Base-by-base conservation (phyloP, 2,797 vertebrate species). In the Chrysolophus pictus region DNA sequence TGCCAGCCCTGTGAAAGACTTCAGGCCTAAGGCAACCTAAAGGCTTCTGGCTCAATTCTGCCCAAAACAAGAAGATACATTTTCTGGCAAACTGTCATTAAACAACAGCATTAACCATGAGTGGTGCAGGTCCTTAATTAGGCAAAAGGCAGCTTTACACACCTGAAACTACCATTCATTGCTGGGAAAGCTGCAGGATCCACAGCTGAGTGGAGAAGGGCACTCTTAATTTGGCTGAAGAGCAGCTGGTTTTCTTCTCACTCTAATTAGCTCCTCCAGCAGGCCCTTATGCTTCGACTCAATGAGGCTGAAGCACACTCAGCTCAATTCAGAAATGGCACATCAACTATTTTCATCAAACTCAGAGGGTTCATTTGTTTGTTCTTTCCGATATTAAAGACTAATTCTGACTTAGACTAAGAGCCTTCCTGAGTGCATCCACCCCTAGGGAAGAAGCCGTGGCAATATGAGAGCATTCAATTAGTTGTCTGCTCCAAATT, bases 241-340 rank as follows among this genome's bases (percentile, higher is more conserved):
- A 87, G 82, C 74, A 55, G 84, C 72, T 56, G 78, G 2, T 33
- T 93, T 55, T 42, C 84, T 39, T 63, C 87, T 84, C n/a, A 1
- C 22, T 6, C 0, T 21, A 89, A 95, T 72, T 12, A 89, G 35
- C 79, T 91, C 92, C 93, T 93, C 85, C 82, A 95, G 64, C 75
- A 72, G 64, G 46, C 24, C 56, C 93, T 91, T 35, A 15, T 5
- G 51, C 81, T 80, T 3, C 0, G 2, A 77, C 79, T 75, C 93
- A 68, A 26, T 1, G 72, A 70, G 79, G 51, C 0, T 89, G 87
- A 83, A 87, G 91, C 41, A n/a, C 88, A 39, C 91, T 93, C 2
- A 39, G 84, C 12, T 10, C 78, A 33, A 4, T 11, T 65, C 88
- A 63, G 74, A 47, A 75, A 76, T 6, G 81, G 72, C 83, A 46